Conservation (phyloP, 2,888 invertebrate species). For the Thereva nobilitata region DNA sequence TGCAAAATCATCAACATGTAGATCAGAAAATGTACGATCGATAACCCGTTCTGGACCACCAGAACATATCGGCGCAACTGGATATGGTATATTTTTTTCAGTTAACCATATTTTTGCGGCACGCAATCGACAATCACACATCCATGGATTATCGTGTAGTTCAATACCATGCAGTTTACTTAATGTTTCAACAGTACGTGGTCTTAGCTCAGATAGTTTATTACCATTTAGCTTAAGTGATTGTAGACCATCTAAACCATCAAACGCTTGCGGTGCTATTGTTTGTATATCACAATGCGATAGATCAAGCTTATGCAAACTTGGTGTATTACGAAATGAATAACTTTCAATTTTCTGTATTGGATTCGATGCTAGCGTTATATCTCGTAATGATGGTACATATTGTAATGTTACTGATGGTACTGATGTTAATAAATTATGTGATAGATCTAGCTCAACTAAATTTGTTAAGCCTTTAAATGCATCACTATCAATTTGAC, state of each 20-base stretch:
- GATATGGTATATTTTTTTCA: slow-evolving; percentile 73
- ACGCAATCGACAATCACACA: slow-evolving; percentile 82
- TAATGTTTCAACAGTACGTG: slow-evolving; percentile 73
- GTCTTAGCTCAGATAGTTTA: slow-evolving; percentile 72
- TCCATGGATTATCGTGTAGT: slow-evolving; percentile 86
- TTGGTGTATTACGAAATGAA: slow-evolving; percentile 74
- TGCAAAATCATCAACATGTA: slow-evolving; percentile 81
- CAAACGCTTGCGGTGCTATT: slow-evolving; percentile 77
- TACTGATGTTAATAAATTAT: slow-evolving; percentile 78
- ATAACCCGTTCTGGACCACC: slow-evolving; percentile 72
- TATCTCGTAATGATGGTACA: slow-evolving; percentile 79
- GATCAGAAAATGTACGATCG: slow-evolving; percentile 74
- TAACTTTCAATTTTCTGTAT: slow-evolving; percentile 76
- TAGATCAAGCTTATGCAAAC: slow-evolving; percentile 80
- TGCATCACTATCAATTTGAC: slow-evolving; percentile 82
- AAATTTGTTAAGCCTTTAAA: slow-evolving; percentile 86
- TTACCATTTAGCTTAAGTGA: slow-evolving; percentile 82
- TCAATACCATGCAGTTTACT: slow-evolving; percentile 78
- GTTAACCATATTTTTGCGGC: slow-evolving; percentile 82
- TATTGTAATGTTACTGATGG: slow-evolving; percentile 80
- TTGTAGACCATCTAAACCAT: slow-evolving; percentile 75
- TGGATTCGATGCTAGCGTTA: slow-evolving; percentile 80
- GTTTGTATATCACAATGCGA: slow-evolving; percentile 80
- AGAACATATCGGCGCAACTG: slow-evolving; percentile 78
- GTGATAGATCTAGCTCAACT: slow-evolving; percentile 85